phyloP scores from a whole-genome alignment of 2,797 vertebrate genomes.

The Salarias fasciatus region DNA sequence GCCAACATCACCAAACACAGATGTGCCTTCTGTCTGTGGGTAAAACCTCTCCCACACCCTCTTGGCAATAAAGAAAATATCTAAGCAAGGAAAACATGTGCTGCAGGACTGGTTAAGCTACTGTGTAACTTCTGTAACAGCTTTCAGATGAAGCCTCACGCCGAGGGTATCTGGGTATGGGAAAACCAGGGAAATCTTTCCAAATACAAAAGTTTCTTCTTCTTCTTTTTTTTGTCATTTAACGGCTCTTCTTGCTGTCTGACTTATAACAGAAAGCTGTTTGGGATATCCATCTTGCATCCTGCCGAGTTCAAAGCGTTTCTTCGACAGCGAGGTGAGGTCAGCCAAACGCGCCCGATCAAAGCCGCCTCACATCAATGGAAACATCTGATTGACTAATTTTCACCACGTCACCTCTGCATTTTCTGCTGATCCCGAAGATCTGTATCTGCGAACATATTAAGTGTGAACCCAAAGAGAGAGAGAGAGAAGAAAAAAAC shows the following conservation, averaged over 20 bases:
- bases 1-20: constrained; percentile 41
- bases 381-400: constrained; percentile 24
- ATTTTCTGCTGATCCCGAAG: constrained; percentile 23
- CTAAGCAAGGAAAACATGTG: constrained; percentile 36
- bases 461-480: constrained; percentile 11
- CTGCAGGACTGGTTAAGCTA: constrained; percentile 25
- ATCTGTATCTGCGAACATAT: constrained; percentile 13
- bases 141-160: constrained; percentile 24
- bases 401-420: constrained; percentile 10
- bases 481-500: neutral
- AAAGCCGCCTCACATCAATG: constrained; percentile 35
- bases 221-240: neutral
- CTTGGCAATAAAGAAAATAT: constrained; percentile 45
- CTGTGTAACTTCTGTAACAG: constrained; percentile 27
- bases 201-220: constrained; percentile 12
- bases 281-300: constrained; percentile 36
- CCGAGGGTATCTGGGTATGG: neutral
- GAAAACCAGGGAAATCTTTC: neutral
- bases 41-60: constrained; percentile 44
- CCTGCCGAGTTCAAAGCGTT: constrained; percentile 49
- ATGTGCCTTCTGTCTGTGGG: constrained; percentile 43
- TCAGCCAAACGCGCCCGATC: constrained; percentile 24
- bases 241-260: neutral
- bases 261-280: constrained; percentile 34
- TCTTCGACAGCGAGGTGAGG: constrained; percentile 11